These are phyloP conservation scores for Barnardius zonarius DNA, from an alignment of 2,113 vertebrate species.

Conservation along the genomic window DNA sequence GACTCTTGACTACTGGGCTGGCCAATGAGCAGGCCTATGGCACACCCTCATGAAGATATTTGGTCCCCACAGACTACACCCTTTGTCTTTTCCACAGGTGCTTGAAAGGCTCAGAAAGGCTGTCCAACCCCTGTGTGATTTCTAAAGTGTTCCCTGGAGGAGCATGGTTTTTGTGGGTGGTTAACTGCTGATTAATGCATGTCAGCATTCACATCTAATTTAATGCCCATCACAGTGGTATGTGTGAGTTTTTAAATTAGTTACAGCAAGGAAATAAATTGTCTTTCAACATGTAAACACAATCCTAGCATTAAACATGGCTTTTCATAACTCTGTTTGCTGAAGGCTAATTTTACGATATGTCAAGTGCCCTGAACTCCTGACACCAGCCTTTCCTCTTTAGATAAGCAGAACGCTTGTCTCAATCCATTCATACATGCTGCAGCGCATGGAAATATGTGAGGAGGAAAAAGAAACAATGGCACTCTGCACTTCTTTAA, in stretches of 20 bases:
- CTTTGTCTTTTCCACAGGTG: neutral
- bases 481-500: neutral
- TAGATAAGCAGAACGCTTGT: conserved; percentile 43
- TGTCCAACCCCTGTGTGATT: neutral
- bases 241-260: neutral
- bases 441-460: neutral
- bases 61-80: neutral
- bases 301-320: neutral
- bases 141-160: neutral
- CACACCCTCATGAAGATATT: accelerated
- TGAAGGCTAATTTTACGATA: neutral
- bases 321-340: neutral
- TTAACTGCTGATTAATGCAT: neutral
- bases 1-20: neutral
- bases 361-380: conserved; percentile 6
- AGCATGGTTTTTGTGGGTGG: neutral
- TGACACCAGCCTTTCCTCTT: conserved; percentile 38
- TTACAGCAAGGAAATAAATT: neutral
- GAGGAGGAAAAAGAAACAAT: conserved; percentile 46
- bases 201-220: neutral
- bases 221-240: neutral
- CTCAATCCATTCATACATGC: conserved; percentile 27
- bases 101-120: neutral
- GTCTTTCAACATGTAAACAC: neutral
- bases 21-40: neutral